Conservation (phyloP, 2,113 vertebrate genomes). For the Oxyura jamaicensis region DNA sequence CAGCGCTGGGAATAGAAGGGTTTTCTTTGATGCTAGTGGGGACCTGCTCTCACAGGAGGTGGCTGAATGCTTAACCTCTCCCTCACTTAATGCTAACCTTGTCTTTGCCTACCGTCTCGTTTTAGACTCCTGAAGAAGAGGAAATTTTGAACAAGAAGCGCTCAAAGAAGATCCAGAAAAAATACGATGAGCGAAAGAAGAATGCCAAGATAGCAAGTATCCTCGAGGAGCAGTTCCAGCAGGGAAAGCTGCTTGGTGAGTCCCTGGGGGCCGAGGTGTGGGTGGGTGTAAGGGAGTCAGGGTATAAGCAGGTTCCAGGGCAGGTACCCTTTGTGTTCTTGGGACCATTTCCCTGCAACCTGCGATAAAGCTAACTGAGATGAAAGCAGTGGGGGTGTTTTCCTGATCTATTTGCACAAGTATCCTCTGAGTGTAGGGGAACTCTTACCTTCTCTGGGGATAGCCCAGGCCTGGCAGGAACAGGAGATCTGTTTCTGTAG, state of each 20-base stretch:
- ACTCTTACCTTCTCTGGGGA: neutral
- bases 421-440: neutral
- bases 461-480: neutral
- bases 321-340: neutral
- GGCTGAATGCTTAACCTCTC: neutral
- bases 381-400: neutral
- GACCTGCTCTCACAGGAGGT: neutral
- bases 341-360: accelerated
- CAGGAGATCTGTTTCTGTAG: neutral
- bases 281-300: neutral
- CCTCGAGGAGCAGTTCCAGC: conserved; percentile 96
- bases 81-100: neutral
- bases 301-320: neutral
- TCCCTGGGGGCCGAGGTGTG: neutral
- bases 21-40: neutral
- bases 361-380: neutral
- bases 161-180: conserved; percentile 98
- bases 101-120: neutral
- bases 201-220: conserved; percentile 91
- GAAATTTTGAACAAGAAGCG: conserved; percentile 97
- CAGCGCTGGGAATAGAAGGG: neutral
- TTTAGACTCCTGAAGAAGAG: conserved; percentile 95
- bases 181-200: conserved; percentile 93
- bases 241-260: conserved; percentile 97
- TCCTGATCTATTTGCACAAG: neutral